Evolutionary conservation across 2,797 vertebrate species (phyloP).

Genomic region (Adelosebastes latens): DNA sequence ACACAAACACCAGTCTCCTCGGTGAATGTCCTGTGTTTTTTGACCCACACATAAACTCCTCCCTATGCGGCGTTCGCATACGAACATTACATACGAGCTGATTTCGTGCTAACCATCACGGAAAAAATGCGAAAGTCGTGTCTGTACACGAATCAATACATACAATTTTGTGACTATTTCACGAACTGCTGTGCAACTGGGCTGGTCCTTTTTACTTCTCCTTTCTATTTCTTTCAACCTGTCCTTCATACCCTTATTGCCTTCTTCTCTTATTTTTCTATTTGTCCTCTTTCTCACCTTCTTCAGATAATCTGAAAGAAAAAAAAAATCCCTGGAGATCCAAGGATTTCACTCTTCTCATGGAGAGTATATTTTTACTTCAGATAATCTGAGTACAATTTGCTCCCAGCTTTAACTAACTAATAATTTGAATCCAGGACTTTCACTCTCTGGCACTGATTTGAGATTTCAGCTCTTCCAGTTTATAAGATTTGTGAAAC

Average conservation of each 20-base stretch:
- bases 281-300: not conserved
- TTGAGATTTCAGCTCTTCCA: not conserved
- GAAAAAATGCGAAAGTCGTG: too few relatives aligned
- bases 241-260: not conserved
- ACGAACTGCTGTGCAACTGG: not conserved
- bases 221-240: not conserved
- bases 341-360: not conserved
- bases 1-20: too few relatives aligned
- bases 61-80: too few relatives aligned
- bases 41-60: not conserved
- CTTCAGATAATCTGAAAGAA: not conserved
- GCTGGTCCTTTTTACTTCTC: not conserved
- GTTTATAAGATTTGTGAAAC: conserved; percentile 11
- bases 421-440: not conserved
- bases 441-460: not conserved
- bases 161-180: not conserved
- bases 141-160: too few relatives aligned
- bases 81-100: too few relatives aligned
- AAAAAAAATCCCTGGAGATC: not conserved
- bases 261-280: not conserved
- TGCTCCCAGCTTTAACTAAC: not conserved
- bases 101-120: too few relatives aligned
- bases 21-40: accelerated
- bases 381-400: not conserved
- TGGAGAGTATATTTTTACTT: not conserved